Evolutionary conservation across 2,888 invertebrate species (phyloP), one percentile per base, ranked within the genome.

Genomic region (Dasypogon diadema): DNA sequence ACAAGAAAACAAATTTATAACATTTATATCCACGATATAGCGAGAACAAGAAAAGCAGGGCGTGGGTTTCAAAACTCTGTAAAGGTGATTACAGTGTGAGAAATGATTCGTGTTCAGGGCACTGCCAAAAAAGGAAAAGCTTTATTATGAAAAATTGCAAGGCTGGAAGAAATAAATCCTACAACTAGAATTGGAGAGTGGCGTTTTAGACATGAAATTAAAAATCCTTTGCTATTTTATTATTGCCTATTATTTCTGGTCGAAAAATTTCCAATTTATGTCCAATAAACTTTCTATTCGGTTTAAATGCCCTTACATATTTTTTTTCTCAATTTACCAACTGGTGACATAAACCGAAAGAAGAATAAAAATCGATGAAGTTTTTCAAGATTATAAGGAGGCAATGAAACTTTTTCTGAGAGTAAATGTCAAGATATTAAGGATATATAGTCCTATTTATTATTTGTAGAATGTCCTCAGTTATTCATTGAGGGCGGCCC

Each of bases 101-200:
- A 60, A 60, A 58, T 60, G 21, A 60, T 22, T 12, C 37, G 18
- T 60, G 60, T 58, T 58, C 26, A 60, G 60, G 21, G 2, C 42
- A 12, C 37, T 37, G 21, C 18, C 21, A 16, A 24, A 26, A 58
- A 58, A 30, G 12, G 10, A 60, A 60, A 37, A n/a, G 4, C 18
- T 60, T 60, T 37, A 60, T 37, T 18, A 60, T 37, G 37, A 37
- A 60, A 34, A 60, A 60, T 16, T 18, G 12, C 60, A 30, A 58
- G 30, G 30, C 30, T 8, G 8, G 8, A 8, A 30, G 8, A 30
- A 30, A 30, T 30, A 30, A 30, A 30, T 30, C 8, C 30, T 30
- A 30, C 30, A 30, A 5, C 30, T n/a, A n/a, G n/a, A 55, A 55
- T 22, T 55, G n/a, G 22, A 55, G 21, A 8, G 4, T 30, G 30